Conservation (phyloP, 2,113 vertebrate species). For the Brachyhypopomus occidentalis region DNA sequence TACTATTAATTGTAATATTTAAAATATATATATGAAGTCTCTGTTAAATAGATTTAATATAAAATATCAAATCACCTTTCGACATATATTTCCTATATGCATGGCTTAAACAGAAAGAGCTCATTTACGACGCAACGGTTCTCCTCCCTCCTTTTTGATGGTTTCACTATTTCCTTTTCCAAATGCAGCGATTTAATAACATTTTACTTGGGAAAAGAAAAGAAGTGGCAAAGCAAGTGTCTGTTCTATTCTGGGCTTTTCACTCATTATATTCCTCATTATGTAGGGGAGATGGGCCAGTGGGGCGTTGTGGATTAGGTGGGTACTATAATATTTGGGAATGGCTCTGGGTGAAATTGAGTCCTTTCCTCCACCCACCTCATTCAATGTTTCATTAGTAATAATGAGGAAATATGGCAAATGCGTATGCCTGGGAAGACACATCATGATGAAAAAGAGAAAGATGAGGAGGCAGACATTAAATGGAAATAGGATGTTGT, state of each 20-base stretch:
- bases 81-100: background rate
- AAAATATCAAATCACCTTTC: too few species aligned
- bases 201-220: background rate
- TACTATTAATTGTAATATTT: too few species aligned
- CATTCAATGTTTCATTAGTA: conserved; percentile 28
- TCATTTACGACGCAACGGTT: background rate
- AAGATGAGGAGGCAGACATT: conserved; percentile 9
- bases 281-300: conserved; percentile 22
- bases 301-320: conserved; percentile 49
- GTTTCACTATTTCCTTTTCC: conserved; percentile 1
- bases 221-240: conserved; percentile 11
- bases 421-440: conserved; percentile 21
- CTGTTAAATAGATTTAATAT: too few species aligned
- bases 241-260: conserved; percentile 1
- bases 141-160: background rate
- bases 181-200: background rate
- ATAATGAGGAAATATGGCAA: conserved; percentile 22
- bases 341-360: conserved; percentile 7
- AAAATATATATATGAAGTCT: too few species aligned
- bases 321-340: conserved; percentile 28
- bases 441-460: conserved; percentile 38
- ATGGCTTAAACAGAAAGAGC: background rate
- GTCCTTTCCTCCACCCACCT: conserved; percentile 20
- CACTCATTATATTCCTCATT: conserved; percentile 25
- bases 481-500: conserved; percentile 17